These are phyloP conservation scores for Leptosomus discolor DNA, from an alignment of 2,113 vertebrate species.

Conservation along the genomic window DNA sequence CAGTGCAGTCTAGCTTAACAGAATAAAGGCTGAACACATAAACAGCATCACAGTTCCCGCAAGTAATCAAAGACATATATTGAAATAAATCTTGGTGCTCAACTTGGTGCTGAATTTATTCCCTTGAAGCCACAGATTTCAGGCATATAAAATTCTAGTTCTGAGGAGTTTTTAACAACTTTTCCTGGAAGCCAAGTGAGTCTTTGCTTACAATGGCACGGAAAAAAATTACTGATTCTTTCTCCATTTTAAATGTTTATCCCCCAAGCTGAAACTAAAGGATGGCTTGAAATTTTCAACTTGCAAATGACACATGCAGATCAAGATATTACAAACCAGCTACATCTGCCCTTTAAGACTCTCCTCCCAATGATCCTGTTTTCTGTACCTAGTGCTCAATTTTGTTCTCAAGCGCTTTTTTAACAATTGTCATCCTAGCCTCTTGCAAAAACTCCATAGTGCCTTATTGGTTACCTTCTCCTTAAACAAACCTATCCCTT, in stretches of 20 bases:
- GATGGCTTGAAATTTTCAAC: not conserved
- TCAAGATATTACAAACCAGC: not conserved
- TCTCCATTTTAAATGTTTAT: not conserved
- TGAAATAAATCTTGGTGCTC: not conserved
- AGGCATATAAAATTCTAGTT: not conserved
- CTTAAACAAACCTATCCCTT: not conserved
- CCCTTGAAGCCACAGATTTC: not conserved
- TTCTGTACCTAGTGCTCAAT: not conserved
- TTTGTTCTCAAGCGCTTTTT: not conserved
- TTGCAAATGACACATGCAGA: not conserved
- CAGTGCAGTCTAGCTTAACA: not conserved
- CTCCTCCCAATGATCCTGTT: not conserved
- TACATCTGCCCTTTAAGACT: not conserved
- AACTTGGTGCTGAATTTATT: not conserved
- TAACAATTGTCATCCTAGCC: not conserved
- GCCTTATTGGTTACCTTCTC: not conserved
- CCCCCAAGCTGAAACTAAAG: not conserved
- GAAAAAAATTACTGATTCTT: not conserved
- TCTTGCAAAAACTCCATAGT: not conserved
- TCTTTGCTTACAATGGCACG: not conserved
- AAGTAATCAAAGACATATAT: not conserved
- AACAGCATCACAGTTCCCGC: not conserved
- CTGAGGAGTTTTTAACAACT: not conserved
- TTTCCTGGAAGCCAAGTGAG: not conserved
- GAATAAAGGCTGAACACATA: not conserved